phyloP scores from a whole-genome alignment of 2,888 invertebrate species.

The Phorcus lineatus region DNA sequence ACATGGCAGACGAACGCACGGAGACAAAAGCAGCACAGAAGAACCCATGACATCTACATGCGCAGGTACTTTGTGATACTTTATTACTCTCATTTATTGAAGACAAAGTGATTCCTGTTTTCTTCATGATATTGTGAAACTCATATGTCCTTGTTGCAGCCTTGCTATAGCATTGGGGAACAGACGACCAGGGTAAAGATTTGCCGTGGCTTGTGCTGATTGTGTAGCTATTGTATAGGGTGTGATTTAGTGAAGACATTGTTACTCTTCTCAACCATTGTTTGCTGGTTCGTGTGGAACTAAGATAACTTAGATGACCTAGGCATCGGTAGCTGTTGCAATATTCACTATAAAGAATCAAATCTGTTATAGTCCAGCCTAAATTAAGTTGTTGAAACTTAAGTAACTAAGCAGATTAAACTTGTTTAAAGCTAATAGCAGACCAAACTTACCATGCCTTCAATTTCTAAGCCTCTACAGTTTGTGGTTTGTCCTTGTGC shows the following conservation, averaged over 20 bases:
- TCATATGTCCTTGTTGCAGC: not conserved
- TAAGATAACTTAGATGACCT: too few species aligned
- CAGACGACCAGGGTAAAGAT: too few species aligned
- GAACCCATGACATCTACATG: conserved; percentile 23
- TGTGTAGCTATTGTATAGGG: too few species aligned
- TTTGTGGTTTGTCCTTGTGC: not conserved
- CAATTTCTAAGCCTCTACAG: not conserved
- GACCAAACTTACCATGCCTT: not conserved
- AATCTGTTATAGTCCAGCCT: not conserved
- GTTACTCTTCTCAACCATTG: too few species aligned
- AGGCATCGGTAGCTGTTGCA: too few species aligned
- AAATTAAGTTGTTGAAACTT: not conserved
- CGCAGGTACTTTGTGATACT: not conserved
- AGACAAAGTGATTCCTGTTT: not conserved
- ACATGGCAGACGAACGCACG: conserved; percentile 35
- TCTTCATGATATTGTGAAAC: not conserved
- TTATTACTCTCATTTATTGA: not conserved
- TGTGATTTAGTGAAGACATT: too few species aligned
- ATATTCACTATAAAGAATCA: not conserved
- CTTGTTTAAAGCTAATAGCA: not conserved
- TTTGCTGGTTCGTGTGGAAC: too few species aligned
- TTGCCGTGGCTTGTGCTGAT: too few species aligned
- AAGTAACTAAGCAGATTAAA: not conserved
- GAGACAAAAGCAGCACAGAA: conserved; percentile 22
- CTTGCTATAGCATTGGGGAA: not conserved